Evolutionary conservation across 2,888 invertebrate genomes (phyloP).

Genomic region (Tinea pellionella): DNA sequence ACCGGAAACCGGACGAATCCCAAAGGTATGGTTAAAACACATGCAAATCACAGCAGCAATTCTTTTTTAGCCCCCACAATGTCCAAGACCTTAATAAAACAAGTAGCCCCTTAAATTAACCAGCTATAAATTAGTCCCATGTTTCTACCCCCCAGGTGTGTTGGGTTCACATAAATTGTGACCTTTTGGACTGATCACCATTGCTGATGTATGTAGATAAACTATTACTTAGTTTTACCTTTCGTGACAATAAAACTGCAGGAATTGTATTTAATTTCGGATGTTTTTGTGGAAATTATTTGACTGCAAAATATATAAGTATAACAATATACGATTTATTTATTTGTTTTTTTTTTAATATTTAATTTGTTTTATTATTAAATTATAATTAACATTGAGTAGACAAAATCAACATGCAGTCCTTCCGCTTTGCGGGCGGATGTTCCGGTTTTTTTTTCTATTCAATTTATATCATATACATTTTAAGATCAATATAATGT

Average conservation of each 20-base stretch:
- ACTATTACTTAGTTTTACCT: neutral
- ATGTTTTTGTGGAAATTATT: too few species aligned
- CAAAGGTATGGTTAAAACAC: constrained; percentile 35
- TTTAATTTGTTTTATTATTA: too few species aligned
- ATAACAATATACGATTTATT: too few species aligned
- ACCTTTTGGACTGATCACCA: constrained; percentile 30
- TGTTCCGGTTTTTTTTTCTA: too few species aligned
- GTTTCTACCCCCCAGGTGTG: neutral
- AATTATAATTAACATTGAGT: too few species aligned
- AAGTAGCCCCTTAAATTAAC: constrained; percentile 42
- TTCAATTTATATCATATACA: too few species aligned
- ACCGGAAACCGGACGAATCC: neutral
- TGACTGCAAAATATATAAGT: too few species aligned
- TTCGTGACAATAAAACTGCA: neutral
- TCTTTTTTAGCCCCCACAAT: constrained; percentile 31
- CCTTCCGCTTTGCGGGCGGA: too few species aligned
- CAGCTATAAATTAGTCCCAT: constrained; percentile 45
- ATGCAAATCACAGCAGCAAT: constrained; percentile 58
- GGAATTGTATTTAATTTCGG: too few species aligned
- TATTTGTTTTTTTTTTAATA: too few species aligned
- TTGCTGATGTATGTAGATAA: constrained; percentile 28
- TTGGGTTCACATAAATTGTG: constrained; percentile 37
- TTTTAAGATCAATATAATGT: too few species aligned
- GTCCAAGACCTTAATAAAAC: constrained; percentile 30
- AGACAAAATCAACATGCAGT: too few species aligned